Evolutionary conservation across 1,140 invertebrate species (phyloP).

Genomic region (Apis florea): DNA sequence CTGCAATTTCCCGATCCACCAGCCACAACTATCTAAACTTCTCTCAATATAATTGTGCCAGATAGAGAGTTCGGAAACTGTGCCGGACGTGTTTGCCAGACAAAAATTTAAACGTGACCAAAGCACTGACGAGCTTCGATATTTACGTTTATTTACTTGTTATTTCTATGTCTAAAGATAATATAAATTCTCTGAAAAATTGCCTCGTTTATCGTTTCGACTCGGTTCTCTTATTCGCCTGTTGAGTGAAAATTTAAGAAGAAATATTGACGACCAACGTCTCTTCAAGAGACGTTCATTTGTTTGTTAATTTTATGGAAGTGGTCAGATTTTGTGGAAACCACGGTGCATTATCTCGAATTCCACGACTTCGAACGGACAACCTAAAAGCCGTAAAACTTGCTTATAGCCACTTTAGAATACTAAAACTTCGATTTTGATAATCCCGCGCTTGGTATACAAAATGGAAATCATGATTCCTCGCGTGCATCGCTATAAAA

Average conservation of each 20-base stretch:
- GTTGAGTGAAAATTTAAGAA: background rate
- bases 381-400: background rate
- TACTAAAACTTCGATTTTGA: background rate
- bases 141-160: background rate
- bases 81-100: constrained; percentile 32
- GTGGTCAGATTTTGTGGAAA: no score
- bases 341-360: background rate
- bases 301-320: background rate
- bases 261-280: background rate
- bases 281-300: background rate
- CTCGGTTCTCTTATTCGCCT: background rate
- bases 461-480: background rate
- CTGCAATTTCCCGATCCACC: constrained; percentile 36
- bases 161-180: background rate
- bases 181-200: background rate
- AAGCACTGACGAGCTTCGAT: no score
- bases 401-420: background rate
- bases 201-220: background rate
- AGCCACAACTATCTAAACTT: constrained; percentile 43
- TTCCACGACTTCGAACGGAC: background rate
- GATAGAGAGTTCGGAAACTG: constrained; percentile 43
- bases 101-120: constrained; percentile 39
- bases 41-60: constrained; percentile 48
- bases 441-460: background rate
- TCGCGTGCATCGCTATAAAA: background rate